Base-by-base conservation (phyloP, 1,140 invertebrate species). In the Hycleus cichorii region DNA sequence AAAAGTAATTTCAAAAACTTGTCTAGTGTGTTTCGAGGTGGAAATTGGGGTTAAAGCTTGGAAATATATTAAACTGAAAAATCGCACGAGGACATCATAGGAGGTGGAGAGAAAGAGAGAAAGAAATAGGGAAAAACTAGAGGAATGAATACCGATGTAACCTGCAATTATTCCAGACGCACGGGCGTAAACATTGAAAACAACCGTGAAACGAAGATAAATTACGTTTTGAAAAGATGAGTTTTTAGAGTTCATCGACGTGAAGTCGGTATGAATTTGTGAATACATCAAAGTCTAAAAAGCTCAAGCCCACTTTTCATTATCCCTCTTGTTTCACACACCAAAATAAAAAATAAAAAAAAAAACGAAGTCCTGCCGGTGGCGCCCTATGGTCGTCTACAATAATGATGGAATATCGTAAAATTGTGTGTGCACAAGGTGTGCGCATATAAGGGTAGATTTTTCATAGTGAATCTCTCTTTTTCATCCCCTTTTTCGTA, bases 241-340 rank as follows among this genome's bases (percentile, higher is more conserved):
- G 69, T 71, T 71, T 71, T 69, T 70, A 55, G 68, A 70, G 69
- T 71, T 71, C 69, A 71, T 71, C 69, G 69, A 71, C 69, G 68
- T 65, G 67, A 65, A 69, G 69, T 69, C 65, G 67, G 66, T 65
- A 70, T 70, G 69, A 71, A 71, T 71, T 71, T 70, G 68, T 69
- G 67, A 70, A 71, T 71, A 71, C 69, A 70, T 71, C 69, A 71
- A 71, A 71, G 69, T 71, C 69, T 66, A 64, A 66, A 69, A 65
- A 64, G 65, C 64, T 60, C 64, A 57, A 68, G 63, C 68, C 66
- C 67, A 70, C 69, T 70, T 71, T 70, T 71, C 69, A 71, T 71
- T 71, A 71, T 32, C 32, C 32, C 32, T 32, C 32, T 32, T 32
- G 32, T 32, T 32, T 18, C 18, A 18, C 18, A 32, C 32, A 32